These are phyloP conservation scores for Calycopis cecrops DNA, from an alignment of 1,140 invertebrate species.

Conservation along the genomic window DNA sequence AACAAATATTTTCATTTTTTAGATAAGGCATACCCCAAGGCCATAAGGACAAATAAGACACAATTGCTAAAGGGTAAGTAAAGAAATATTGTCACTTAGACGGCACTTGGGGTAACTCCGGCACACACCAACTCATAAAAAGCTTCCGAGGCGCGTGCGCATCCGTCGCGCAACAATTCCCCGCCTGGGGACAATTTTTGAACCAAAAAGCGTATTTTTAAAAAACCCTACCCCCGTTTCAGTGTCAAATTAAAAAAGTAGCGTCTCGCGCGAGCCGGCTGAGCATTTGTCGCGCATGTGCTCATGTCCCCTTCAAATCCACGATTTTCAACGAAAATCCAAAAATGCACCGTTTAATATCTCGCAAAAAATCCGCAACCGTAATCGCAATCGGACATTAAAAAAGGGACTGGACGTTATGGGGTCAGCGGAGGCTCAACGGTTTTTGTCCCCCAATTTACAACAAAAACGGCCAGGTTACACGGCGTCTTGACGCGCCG, in stretches of 20 bases:
- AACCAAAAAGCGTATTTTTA: slow-evolving; percentile 70
- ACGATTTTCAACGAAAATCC: slow-evolving; percentile 59
- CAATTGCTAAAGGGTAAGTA: slow-evolving; percentile 9
- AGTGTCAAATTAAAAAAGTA: slow-evolving; percentile 64
- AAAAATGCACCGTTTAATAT: slow-evolving; percentile 53
- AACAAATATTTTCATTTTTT: too few species aligned
- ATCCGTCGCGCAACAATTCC: slow-evolving; percentile 72
- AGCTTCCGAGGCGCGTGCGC: slow-evolving; percentile 68
- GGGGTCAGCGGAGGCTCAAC: slow-evolving; percentile 57
- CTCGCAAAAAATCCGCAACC: slow-evolving; percentile 5
- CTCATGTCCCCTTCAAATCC: slow-evolving; percentile 68
- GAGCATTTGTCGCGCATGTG: slow-evolving; percentile 73
- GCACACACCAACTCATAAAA: slow-evolving; percentile 65
- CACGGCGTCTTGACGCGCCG: slow-evolving; percentile 55
- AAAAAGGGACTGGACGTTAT: slow-evolving; percentile 64
- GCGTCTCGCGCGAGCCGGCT: slow-evolving; percentile 65
- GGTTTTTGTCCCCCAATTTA: slow-evolving; percentile 73
- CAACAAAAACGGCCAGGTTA: slow-evolving; percentile 62
- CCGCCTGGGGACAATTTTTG: slow-evolving; percentile 64
- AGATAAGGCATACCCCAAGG: slow-evolving; percentile 2
- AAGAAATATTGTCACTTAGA: slow-evolving; percentile 21
- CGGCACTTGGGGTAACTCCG: slow-evolving; percentile 17
- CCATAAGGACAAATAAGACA: slow-evolving; percentile 10
- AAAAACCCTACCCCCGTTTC: slow-evolving; percentile 60
- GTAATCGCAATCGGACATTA: slow-evolving; percentile 31